Conservation (phyloP, 2,797 vertebrate species). For the Xyrichtys novacula region DNA sequence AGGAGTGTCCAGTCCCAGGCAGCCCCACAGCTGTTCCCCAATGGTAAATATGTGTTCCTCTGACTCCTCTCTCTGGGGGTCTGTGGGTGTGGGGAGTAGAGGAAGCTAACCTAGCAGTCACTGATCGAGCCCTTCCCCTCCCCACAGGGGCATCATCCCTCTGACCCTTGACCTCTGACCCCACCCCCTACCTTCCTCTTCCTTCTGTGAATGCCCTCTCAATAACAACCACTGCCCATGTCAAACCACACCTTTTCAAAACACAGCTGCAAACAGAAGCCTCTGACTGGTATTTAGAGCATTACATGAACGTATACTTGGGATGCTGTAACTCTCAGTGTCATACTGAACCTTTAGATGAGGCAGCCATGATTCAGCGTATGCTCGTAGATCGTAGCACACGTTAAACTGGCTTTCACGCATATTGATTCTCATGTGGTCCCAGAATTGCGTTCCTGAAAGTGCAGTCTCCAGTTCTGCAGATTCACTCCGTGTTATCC, state of each 20-base stretch:
- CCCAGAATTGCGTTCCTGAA: too few relatives aligned
- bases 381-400: too few relatives aligned
- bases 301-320: slow-evolving; percentile 38
- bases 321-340: too few relatives aligned
- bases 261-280: slow-evolving; percentile 72
- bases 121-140: slow-evolving; percentile 68
- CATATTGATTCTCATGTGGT: too few relatives aligned
- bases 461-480: too few relatives aligned
- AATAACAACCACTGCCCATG: slow-evolving; percentile 72
- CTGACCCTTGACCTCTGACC: slow-evolving; percentile 73
- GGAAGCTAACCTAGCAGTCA: slow-evolving; percentile 76
- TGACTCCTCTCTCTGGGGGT: slow-evolving; percentile 83
- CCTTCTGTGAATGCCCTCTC: slow-evolving; percentile 81
- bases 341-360: too few relatives aligned
- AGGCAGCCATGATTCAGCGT: too few relatives aligned
- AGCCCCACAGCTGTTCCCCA: slow-evolving; percentile 97
- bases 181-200: slow-evolving; percentile 67
- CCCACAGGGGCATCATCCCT: slow-evolving; percentile 69
- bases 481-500: too few relatives aligned
- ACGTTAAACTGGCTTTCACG: too few relatives aligned
- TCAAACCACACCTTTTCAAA: slow-evolving; percentile 76
- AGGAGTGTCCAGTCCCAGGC: slow-evolving; percentile 95
- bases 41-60: slow-evolving; percentile 98
- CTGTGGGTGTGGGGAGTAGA: slow-evolving; percentile 78
- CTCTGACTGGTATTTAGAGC: slow-evolving; percentile 22